phyloP scores from a whole-genome alignment of 1,140 invertebrate genomes.

The Diabrotica virgifera region DNA sequence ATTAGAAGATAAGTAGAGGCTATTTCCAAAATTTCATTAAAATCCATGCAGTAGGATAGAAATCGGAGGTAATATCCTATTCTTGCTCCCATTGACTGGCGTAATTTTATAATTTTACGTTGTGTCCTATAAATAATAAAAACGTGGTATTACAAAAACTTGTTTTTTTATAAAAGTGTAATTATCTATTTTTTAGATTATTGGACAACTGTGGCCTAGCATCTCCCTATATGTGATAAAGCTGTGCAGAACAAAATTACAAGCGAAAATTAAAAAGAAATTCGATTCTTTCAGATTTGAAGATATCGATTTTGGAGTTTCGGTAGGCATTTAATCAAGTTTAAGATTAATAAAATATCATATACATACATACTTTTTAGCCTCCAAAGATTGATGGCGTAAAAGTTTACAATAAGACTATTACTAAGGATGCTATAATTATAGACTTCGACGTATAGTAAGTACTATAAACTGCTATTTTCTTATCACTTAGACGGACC shows the following conservation, averaged over 20 bases:
- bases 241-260: constrained; percentile 75
- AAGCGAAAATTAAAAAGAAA: constrained; percentile 78
- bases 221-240: constrained; percentile 81
- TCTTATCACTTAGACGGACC: too few relatives aligned
- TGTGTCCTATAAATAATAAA: too few relatives aligned
- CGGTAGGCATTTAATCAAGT: constrained; percentile 50
- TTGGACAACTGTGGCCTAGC: constrained; percentile 90
- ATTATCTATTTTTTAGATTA: constrained; percentile 58
- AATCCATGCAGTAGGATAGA: too few relatives aligned
- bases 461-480: too few relatives aligned
- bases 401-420: constrained; percentile 90
- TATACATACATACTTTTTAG: constrained; percentile 48
- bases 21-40: too few relatives aligned
- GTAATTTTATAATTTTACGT: too few relatives aligned
- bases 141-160: too few relatives aligned
- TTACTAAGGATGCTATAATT: constrained; percentile 88
- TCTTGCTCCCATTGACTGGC: too few relatives aligned
- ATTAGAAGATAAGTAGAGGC: too few relatives aligned
- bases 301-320: constrained; percentile 85
- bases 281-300: constrained; percentile 87
- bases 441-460: constrained; percentile 91
- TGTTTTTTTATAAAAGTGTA: too few relatives aligned
- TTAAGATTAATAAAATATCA: too few relatives aligned
- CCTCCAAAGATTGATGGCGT: constrained; percentile 88
- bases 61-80: too few relatives aligned